Conservation (phyloP, 2,113 vertebrate species). For the Oreochromis niloticus region DNA sequence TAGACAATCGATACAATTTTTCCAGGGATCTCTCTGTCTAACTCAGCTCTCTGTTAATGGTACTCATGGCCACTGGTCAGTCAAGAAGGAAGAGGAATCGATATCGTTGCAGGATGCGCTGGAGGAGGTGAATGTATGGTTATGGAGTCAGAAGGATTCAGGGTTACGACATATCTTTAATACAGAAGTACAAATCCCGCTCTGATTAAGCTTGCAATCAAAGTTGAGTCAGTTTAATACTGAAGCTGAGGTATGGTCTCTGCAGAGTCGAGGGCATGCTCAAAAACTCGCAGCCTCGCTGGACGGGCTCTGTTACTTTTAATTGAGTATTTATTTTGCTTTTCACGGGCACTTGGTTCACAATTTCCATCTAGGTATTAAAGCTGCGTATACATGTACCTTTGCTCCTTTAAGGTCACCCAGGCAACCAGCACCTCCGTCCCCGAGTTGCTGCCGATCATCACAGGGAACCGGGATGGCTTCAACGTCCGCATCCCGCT, state of each 20-base stretch:
- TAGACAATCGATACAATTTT: neutral
- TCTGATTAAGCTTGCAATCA: neutral
- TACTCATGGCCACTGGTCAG: neutral
- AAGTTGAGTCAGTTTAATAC: neutral
- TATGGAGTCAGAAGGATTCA: neutral
- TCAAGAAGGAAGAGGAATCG: neutral
- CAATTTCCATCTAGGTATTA: neutral
- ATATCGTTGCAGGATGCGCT: too few relatives aligned
- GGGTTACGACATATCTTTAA: neutral
- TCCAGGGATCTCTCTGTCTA: neutral
- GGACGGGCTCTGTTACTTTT: neutral
- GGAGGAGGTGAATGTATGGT: neutral
- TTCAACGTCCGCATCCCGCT: slow-evolving; percentile 96
- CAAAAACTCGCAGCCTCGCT: neutral
- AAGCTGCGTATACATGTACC: neutral
- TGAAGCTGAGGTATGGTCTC: neutral
- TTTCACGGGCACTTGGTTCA: neutral
- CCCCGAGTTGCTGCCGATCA: slow-evolving; percentile 93
- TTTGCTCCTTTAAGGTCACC: slow-evolving; percentile 81
- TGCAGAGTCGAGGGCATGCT: neutral
- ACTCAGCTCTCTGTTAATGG: neutral
- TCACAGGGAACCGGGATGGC: slow-evolving; percentile 94
- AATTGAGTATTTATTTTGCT: neutral
- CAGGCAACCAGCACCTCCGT: slow-evolving; percentile 84
- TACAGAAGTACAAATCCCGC: neutral